Evolutionary conservation across 2,888 invertebrate genomes (phyloP), one percentile per base, ranked within the genome.

Genomic region (Sarcophaga rosellei): DNA sequence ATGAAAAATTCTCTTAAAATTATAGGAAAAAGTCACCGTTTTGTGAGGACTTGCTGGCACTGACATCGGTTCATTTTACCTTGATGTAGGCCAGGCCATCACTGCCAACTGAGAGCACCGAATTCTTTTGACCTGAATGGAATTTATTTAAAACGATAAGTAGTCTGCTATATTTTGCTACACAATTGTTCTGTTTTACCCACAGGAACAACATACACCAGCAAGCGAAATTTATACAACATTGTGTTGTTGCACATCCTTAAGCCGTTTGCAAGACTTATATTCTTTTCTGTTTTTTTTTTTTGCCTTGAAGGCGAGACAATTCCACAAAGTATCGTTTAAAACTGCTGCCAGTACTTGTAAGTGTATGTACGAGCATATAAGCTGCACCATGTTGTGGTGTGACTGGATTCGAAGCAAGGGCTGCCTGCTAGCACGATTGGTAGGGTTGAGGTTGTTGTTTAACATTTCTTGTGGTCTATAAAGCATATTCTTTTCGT

Each of bases 231-330:
- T 10, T 35, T 35, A 8, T 23, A 62, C 23, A 63, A 59, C n/a
- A 21, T 20, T 57, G 12, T 57, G 10, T 65, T 57, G 35, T 45
- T 62, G 53, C n/a, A 68, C 21, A 68, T 53, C 53, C 61, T 57
- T 35, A 68, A 68, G 25, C 3, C 35, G 35, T 35, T 35, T 35
- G 8, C 8, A 8, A 8, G 35, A 1, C 0, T 35, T 8, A 25
- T n/a, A n/a, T n/a, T n/a, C n/a, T n/a, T n/a, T 35, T 35, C 8
- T 35, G 6, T 35, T 1, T 1, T 1, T 20, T 57, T 73, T 10
- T 62, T 78, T 44, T 78, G 83, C 73, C 83, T 63, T 66, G 21
- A 59, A 83, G 82, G 78, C 78, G 68, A 83, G 77, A 83, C 82
- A 73, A 70, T 76, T 61, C 81, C 59, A 25, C 25, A 70, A 57